Conservation (phyloP, 2,797 vertebrate species). For the Neopelma chrysocephalum region DNA sequence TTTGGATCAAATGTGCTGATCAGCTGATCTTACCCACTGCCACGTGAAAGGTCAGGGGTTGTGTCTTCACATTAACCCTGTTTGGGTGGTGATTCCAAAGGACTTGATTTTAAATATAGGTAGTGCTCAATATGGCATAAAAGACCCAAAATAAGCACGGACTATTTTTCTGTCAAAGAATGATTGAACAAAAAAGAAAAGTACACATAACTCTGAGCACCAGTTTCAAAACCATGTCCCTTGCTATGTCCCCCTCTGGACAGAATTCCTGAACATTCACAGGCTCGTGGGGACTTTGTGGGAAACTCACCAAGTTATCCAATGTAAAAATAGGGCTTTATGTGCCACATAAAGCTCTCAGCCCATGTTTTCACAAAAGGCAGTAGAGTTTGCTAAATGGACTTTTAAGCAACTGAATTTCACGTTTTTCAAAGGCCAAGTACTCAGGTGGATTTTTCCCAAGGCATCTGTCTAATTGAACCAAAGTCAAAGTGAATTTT, state of each 20-base stretch:
- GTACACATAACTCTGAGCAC: not conserved
- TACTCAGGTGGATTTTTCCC: not conserved
- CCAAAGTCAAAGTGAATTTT: not conserved
- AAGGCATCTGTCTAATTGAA: not conserved
- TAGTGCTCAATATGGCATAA: not conserved
- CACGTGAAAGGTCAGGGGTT: not conserved
- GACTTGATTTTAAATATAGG: not conserved
- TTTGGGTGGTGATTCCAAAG: not conserved
- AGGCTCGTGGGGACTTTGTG: not conserved
- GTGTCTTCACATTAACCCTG: not conserved
- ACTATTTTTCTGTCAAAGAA: not conserved
- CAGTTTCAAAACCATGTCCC: not conserved
- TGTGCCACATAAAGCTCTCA: fast-evolving
- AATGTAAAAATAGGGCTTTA: not conserved
- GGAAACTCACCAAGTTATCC: not conserved
- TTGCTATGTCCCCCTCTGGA: not conserved
- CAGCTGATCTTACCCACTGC: not conserved
- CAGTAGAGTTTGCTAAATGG: not conserved
- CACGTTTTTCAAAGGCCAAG: not conserved
- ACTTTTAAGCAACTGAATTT: not conserved
- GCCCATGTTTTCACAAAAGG: not conserved
- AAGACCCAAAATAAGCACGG: not conserved
- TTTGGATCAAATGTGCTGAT: not conserved
- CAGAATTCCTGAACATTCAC: not conserved
- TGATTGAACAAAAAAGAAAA: no score